These are phyloP conservation scores for Cercocebus atys DNA, from an alignment of 2,113 vertebrate species.

Conservation along the genomic window DNA sequence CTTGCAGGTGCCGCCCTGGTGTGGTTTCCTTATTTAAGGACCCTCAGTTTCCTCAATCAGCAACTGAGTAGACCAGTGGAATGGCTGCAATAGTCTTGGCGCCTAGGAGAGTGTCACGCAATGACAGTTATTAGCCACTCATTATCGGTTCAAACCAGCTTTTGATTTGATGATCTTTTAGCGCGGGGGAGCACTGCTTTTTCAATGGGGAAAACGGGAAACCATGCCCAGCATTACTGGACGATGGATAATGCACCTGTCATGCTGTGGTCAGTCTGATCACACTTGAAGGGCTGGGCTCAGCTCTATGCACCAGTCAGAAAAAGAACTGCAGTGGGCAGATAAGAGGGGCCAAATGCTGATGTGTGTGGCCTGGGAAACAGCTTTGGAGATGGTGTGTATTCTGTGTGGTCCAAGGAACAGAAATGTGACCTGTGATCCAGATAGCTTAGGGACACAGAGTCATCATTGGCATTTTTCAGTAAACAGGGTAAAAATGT, in stretches of 20 bases:
- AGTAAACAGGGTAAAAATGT: background rate
- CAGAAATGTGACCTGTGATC: background rate
- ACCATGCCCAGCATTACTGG: background rate
- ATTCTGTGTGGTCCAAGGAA: background rate
- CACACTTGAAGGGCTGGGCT: background rate
- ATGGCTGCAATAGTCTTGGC: background rate
- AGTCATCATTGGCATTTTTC: rapidly evolving
- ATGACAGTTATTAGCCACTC: background rate
- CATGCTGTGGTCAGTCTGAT: background rate
- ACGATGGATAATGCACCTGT: background rate
- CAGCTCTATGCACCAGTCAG: background rate
- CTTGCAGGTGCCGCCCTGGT: no score
- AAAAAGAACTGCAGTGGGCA: no score
- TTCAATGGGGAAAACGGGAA: background rate
- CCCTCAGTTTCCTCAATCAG: background rate
- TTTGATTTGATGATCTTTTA: background rate
- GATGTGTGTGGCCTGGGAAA: background rate
- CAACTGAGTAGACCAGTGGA: no score
- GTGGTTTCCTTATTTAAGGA: no score
- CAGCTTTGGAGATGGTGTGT: rapidly evolving
- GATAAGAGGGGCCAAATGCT: background rate
- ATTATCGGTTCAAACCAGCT: no score
- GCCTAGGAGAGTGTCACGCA: background rate
- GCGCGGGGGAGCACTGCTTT: background rate
- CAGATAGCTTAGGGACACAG: background rate